Base-by-base conservation (phyloP, 2,888 invertebrate species). In the Schizaphis graminum region DNA sequence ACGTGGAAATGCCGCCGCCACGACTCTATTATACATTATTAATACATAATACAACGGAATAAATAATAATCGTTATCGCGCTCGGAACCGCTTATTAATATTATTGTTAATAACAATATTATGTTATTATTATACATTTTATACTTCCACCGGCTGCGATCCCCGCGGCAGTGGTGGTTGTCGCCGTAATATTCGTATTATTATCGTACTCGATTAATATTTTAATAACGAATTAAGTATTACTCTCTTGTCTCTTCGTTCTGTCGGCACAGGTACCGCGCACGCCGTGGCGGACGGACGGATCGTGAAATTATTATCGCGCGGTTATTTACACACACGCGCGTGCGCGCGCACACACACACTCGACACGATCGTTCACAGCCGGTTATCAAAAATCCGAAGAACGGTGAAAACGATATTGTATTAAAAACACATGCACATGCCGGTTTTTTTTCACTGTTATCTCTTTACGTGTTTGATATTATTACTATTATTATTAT, bases 381-480 rank as follows among this genome's bases (percentile, higher is more conserved):
- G 47, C 44, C 90, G 90, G 89, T 90, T 90, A 90, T 90, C 90
- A 90, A 90, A 53, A 49, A 67, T 90, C 47, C 90, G 47, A 67
- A 61, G 21, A 47, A 67, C 47, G 47, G 61, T 57, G 41, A 88
- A 89, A 57, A 57, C 89, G 89, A 57, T 77, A 35, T 77, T 77
- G 3, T 77, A 77, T 77, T 35, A 35, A n/a, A n/a, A 77, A 35
- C 77, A 35, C 77, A 77, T 77, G 35, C 77, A 77, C 77, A 77
- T 77, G 77, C 77, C 77, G 77, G 35, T 35, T 28, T 67, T n/a
- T n/a, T 67, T 77, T 8, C 77, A 11, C 77, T 35, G 35, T 77
- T 35, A 77, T 35, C 77, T 89, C 49, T 57, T 24, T 57, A 41
- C 28, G 41, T 57, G 28, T 85, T 26, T 35, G 21, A 35, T n/a